phyloP scores from a whole-genome alignment of 2,113 vertebrate species.

The Sitta europaea region DNA sequence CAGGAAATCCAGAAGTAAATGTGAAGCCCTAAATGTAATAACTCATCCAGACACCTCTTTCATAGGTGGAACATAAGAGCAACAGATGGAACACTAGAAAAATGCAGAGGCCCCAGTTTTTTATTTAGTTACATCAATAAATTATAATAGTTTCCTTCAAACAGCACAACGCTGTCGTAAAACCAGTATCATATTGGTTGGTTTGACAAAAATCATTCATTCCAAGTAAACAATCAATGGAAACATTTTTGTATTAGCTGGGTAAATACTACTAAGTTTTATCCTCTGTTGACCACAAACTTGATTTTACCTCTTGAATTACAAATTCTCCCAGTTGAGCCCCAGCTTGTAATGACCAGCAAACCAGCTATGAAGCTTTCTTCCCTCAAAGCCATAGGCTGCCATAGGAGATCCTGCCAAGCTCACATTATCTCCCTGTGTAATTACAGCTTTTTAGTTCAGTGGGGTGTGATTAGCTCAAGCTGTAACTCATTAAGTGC shows the following conservation, averaged over 20 bases:
- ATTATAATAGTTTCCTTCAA: neutral
- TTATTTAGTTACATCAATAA: neutral
- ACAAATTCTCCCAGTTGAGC: neutral
- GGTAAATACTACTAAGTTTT: neutral
- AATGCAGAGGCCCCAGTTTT: neutral
- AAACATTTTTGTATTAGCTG: neutral
- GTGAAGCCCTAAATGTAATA: neutral
- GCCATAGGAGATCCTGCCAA: constrained; percentile 47
- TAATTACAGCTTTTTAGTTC: constrained; percentile 72
- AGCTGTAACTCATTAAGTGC: constrained; percentile 63
- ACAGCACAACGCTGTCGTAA: neutral
- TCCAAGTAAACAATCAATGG: neutral
- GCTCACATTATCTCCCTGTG: constrained; percentile 32
- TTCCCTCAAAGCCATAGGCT: constrained; percentile 19
- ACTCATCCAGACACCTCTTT: neutral
- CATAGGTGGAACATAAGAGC: neutral
- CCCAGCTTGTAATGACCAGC: neutral
- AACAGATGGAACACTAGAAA: neutral
- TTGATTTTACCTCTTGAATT: neutral
- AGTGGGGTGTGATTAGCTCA: constrained; percentile 69
- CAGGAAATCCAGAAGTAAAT: neutral
- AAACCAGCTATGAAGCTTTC: neutral
- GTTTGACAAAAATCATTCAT: neutral
- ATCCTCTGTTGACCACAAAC: neutral
- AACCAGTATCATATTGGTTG: neutral